These are phyloP conservation scores for Cryptocephalus primarius DNA, from an alignment of 2,888 invertebrate species.

Conservation along the genomic window DNA sequence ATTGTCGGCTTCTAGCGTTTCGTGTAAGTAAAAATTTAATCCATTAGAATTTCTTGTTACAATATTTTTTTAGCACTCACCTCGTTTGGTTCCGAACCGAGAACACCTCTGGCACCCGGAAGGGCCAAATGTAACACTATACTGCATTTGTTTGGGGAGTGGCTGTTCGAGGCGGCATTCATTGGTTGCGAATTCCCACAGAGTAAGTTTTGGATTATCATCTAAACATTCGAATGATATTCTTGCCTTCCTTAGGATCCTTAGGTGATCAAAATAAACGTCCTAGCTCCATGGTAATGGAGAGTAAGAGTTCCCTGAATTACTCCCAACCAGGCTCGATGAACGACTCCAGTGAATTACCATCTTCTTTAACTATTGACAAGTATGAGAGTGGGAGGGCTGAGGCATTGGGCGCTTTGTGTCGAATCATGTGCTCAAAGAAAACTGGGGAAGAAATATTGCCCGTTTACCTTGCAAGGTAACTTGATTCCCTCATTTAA, in stretches of 20 bases:
- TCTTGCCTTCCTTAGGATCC: neutral
- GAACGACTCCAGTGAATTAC: slow-evolving; percentile 55
- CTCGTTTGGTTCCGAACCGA: slow-evolving; percentile 37
- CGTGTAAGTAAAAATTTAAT: slow-evolving; percentile 41
- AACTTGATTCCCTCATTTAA: neutral
- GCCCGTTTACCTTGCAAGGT: slow-evolving; percentile 75
- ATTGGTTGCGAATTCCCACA: slow-evolving; percentile 60
- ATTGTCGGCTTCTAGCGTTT: slow-evolving; percentile 53
- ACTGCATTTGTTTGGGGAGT: slow-evolving; percentile 89
- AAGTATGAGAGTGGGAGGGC: slow-evolving; percentile 80
- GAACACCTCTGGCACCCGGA: slow-evolving; percentile 53
- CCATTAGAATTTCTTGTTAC: neutral
- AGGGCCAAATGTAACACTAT: slow-evolving; percentile 92
- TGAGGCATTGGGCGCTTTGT: slow-evolving; percentile 89
- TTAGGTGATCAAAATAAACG: slow-evolving; percentile 40
- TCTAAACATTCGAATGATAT: neutral
- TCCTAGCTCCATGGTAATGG: slow-evolving; percentile 56
- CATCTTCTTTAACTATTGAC: slow-evolving; percentile 59
- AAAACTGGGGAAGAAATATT: slow-evolving; percentile 89
- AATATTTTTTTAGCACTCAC: slow-evolving; percentile 44
- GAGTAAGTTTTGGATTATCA: slow-evolving; percentile 32
- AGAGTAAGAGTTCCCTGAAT: slow-evolving; percentile 43
- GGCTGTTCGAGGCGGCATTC: slow-evolving; percentile 93
- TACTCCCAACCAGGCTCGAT: slow-evolving; percentile 55
- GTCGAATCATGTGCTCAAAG: slow-evolving; percentile 91